Conservation (phyloP, 2,113 vertebrate species). For the Zingel zingel region DNA sequence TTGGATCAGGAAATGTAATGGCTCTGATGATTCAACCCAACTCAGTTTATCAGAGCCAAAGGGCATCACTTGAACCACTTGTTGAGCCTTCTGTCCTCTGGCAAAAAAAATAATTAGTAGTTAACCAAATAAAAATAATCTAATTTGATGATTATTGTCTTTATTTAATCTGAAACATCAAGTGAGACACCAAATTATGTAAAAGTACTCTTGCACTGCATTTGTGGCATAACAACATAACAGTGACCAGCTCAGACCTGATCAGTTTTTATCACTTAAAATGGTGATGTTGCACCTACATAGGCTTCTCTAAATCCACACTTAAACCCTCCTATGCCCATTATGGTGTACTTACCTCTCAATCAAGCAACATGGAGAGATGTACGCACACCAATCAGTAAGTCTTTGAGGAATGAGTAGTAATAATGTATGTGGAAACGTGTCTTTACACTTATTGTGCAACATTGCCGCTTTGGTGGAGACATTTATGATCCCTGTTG, state of each 20-base stretch:
- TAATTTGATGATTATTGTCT: background rate
- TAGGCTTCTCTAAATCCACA: background rate
- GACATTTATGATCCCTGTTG: background rate
- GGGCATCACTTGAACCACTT: background rate
- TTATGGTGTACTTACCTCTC: background rate
- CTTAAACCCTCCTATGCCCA: background rate
- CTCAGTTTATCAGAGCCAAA: background rate
- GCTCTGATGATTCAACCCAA: background rate
- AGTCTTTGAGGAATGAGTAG: background rate
- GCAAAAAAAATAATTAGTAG: background rate
- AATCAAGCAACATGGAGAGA: background rate
- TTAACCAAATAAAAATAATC: background rate
- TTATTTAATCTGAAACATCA: background rate
- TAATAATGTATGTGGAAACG: background rate
- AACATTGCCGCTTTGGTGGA: background rate
- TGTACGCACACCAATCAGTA: background rate
- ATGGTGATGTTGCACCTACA: background rate
- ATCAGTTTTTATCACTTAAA: background rate
- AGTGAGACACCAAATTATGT: conserved; percentile 1
- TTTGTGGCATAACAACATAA: background rate
- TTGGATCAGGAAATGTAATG: background rate
- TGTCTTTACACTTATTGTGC: background rate
- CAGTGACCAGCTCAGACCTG: background rate
- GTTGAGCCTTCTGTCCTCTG: background rate
- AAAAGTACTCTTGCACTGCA: background rate